Base-by-base conservation (phyloP, 2,113 vertebrate genomes). In the Aspidoscelis tigris region DNA sequence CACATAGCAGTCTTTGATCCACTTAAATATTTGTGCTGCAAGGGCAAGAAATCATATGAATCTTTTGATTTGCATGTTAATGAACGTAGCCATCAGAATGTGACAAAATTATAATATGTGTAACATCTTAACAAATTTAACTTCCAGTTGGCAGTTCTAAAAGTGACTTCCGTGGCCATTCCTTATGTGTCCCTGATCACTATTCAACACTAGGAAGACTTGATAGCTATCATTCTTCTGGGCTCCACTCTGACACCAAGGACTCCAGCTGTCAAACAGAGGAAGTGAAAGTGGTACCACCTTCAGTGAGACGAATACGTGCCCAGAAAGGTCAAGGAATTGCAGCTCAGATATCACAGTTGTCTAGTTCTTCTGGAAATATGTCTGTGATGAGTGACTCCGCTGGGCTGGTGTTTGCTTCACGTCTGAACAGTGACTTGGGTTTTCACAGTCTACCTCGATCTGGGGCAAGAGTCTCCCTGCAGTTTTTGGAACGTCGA, bases 261-360 rank as follows among this genome's bases (percentile, higher is more conserved):
- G 98, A 99, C 91, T 97, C 97, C 21, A 95, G 98, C 96, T 99
- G 98, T 94, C 99, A 99, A 96, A 99, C 98, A 0, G 98, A 99
- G 86, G 97, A 97, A 8, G 91, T 97, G 53, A 98, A 97, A 92
- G 91, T 99, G 0, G 97, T 99, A 0, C 98, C 98, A 0, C 99
- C 99, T 10, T 99, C 98, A 0, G 94, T 99, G 95, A 96, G 99
- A 86, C 97, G 98, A 89, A 99, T 99, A 91, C 93, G 99, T 22
- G 98, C 98, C 0, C 98, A 99, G 90, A 97, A 96, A 83, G 99
- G 99, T 64, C 98, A 99, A 76, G 98, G 99, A 64, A 98, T 99
- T 20, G 98, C 98, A 0, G 98, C 98, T 83, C 98, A 99, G 92
- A 98, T 99, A 97, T 96, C 97, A 12, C 97, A 97, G 78, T 95